These are phyloP conservation scores for Sinopyrophorus schimmeli DNA, from an alignment of 2,888 invertebrate species.

Conservation along the genomic window DNA sequence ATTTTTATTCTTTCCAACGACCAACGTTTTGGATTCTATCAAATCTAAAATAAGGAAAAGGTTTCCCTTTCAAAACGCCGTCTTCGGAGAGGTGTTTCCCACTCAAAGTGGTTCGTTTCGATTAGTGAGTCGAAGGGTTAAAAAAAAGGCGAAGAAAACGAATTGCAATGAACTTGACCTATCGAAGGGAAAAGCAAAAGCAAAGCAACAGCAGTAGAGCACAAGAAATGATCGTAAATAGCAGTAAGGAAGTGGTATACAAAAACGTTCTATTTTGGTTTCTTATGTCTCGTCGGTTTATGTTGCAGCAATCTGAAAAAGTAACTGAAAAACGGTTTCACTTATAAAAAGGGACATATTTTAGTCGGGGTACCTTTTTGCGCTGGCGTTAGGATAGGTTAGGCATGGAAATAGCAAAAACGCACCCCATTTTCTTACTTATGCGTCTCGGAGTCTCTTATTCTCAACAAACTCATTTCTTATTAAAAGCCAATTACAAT, in stretches of 20 bases:
- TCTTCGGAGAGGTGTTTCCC: too few species aligned
- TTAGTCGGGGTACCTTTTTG: slow-evolving; percentile 46
- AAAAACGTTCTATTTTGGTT: slow-evolving; percentile 54
- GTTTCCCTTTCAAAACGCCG: too few species aligned
- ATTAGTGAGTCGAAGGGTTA: too few species aligned
- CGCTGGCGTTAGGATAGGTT: slow-evolving; percentile 37
- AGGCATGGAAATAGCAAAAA: slow-evolving; percentile 34
- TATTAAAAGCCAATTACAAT: too few species aligned
- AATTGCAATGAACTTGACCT: slow-evolving; percentile 29
- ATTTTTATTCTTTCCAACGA: too few species aligned
- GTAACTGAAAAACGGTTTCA: slow-evolving; percentile 40
- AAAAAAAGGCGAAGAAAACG: too few species aligned
- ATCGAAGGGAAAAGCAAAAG: slow-evolving; percentile 18
- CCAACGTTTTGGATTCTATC: too few species aligned
- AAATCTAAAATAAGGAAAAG: too few species aligned
- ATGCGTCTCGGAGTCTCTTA: slow-evolving; percentile 18
- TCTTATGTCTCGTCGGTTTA: slow-evolving; percentile 41
- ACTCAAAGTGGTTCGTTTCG: too few species aligned
- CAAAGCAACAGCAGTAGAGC: slow-evolving; percentile 21
- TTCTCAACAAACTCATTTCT: too few species aligned
- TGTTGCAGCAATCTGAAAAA: slow-evolving; percentile 37
- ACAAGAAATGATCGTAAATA: slow-evolving; percentile 34
- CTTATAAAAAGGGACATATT: slow-evolving; percentile 50
- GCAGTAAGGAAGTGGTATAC: slow-evolving; percentile 36
- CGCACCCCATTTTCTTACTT: slow-evolving; percentile 29